phyloP scores from a whole-genome alignment of 2,888 invertebrate species.

The Gnatocerus cornutus region DNA sequence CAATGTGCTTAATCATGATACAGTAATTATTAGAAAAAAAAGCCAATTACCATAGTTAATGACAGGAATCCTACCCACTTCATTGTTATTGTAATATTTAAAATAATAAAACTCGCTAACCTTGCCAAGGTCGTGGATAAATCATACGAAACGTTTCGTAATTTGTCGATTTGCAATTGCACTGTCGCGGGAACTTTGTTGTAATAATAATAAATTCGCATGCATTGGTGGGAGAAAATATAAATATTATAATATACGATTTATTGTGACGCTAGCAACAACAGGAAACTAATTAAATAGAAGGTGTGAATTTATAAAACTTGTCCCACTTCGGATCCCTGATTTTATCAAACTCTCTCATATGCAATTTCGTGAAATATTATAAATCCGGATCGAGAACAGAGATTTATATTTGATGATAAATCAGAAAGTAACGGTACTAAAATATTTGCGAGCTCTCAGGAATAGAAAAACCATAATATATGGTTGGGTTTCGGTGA shows the following conservation, averaged over 20 bases:
- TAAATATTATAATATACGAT: conserved; percentile 33
- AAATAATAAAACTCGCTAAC: conserved; percentile 52
- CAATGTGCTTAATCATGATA: conserved; percentile 51
- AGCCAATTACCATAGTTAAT: conserved; percentile 48
- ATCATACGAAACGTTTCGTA: conserved; percentile 53
- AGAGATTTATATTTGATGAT: conserved; percentile 30
- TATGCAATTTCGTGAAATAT: conserved; percentile 30
- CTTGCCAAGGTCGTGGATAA: conserved; percentile 54
- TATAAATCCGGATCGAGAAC: conserved; percentile 19
- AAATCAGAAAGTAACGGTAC: conserved; percentile 26
- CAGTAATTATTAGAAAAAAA: conserved; percentile 44
- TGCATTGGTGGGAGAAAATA: conserved; percentile 20
- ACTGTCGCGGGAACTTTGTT: conserved; percentile 42
- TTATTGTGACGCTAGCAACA: conserved; percentile 32
- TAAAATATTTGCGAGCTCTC: conserved; percentile 21
- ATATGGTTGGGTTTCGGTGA: conserved; percentile 3
- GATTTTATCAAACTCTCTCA: neutral
- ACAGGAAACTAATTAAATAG: conserved; percentile 39
- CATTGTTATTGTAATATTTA: conserved; percentile 49
- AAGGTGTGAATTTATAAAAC: conserved; percentile 31
- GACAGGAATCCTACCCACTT: conserved; percentile 47
- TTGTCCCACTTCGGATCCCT: neutral
- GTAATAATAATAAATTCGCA: conserved; percentile 17
- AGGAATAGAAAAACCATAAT: conserved; percentile 8
- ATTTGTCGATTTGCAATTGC: conserved; percentile 46